A percentile compares a stretch with the other conserved stretches of the same genome.
Evolutionary conservation across 2,113 vertebrate species (phyloP).

Genomic region (Neogale vison): DNA sequence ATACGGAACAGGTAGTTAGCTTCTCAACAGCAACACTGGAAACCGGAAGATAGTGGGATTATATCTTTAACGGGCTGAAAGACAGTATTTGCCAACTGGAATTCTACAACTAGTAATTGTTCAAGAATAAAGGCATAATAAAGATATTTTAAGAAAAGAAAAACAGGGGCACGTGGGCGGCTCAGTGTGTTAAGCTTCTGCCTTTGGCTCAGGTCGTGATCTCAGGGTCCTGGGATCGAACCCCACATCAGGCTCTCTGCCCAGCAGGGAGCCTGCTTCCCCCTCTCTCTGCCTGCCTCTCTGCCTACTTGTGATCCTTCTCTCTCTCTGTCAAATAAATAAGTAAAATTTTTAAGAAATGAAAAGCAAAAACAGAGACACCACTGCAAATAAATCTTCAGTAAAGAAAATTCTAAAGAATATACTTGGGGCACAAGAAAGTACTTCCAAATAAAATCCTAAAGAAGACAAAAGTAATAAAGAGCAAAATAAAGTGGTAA

Average conservation of each 20-base stretch:
- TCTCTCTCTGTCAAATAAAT: too few species aligned
- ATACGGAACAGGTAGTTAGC: background rate
- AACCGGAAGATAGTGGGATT: background rate
- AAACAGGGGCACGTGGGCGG: too few species aligned
- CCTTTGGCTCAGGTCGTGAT: too few species aligned
- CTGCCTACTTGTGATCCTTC: too few species aligned
- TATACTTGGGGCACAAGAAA: background rate
- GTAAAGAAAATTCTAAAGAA: background rate
- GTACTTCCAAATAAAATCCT: background rate
- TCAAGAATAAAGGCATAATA: background rate
- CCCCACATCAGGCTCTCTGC: too few species aligned
- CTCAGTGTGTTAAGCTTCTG: too few species aligned
- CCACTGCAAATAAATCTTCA: background rate
- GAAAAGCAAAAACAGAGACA: background rate
- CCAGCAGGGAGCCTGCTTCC: too few species aligned
- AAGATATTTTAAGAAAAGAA: background rate
- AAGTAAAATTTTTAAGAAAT: background rate
- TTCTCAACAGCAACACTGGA: background rate
- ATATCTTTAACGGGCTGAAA: background rate
- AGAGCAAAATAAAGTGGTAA: background rate
- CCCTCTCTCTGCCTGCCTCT: too few species aligned
- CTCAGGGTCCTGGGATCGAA: too few species aligned
- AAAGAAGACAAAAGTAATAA: background rate
- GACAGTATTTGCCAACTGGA: background rate
- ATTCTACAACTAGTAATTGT: background rate